Evolutionary conservation across 2,888 invertebrate species (phyloP).

Genomic region (Oligia fasciuncula): DNA sequence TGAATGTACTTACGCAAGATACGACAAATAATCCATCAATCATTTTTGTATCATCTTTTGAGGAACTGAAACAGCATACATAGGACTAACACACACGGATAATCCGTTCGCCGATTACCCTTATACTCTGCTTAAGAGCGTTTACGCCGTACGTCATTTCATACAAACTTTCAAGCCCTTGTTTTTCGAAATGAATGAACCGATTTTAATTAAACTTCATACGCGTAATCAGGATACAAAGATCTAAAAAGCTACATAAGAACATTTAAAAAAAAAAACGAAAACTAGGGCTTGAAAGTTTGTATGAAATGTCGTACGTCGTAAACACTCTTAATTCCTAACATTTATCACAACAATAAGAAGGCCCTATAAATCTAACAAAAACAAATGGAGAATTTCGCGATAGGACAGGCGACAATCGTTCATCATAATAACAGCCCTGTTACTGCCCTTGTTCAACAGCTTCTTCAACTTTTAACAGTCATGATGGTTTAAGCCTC

Average conservation of each 20-base stretch:
- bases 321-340: neutral
- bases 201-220: no score
- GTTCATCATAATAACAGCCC: constrained; percentile 32
- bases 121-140: neutral
- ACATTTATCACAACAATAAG: constrained; percentile 29
- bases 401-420: constrained; percentile 19
- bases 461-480: constrained; percentile 22
- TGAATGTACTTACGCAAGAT: neutral
- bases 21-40: constrained; percentile 11
- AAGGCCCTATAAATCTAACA: constrained; percentile 22
- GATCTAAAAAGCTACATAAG: no score
- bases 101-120: neutral
- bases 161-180: no score
- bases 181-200: no score
- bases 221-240: no score
- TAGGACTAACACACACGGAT: neutral
- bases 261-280: no score
- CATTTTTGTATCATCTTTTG: neutral
- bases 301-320: no score
- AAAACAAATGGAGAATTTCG: constrained; percentile 38
- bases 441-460: constrained; percentile 32
- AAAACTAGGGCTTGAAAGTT: no score
- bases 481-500: constrained; percentile 20
- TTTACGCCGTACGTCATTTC: no score
- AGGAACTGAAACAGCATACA: constrained; percentile 10